phyloP scores from a whole-genome alignment of 2,888 invertebrate genomes.

The Erebia epiphron region DNA sequence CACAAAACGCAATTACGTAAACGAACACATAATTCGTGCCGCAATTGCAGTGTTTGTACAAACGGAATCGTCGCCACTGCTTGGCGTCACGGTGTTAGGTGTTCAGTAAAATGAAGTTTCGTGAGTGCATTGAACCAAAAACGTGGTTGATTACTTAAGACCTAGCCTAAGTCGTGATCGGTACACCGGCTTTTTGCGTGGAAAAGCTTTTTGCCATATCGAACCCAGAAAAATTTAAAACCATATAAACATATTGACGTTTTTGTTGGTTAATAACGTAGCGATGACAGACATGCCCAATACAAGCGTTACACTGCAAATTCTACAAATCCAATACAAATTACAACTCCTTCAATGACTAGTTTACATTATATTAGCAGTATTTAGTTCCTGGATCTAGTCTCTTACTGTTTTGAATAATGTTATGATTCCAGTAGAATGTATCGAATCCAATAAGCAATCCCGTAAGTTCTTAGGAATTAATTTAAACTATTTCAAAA shows the following conservation, averaged over 20 bases:
- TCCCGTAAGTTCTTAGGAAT: too few species aligned
- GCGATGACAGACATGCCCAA: constrained; percentile 22
- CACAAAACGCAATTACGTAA: constrained; percentile 21
- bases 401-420: neutral
- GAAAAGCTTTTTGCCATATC: constrained; percentile 58
- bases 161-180: constrained; percentile 67
- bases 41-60: constrained; percentile 60
- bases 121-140: constrained; percentile 80
- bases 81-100: constrained; percentile 65
- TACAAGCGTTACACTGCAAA: constrained; percentile 26
- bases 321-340: constrained; percentile 4
- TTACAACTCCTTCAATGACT: neutral
- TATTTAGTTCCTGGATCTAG: neutral
- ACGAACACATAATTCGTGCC: constrained; percentile 49
- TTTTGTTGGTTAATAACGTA: constrained; percentile 49
- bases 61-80: constrained; percentile 69
- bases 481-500: too few species aligned
- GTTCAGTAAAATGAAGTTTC: constrained; percentile 71
- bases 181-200: constrained; percentile 46
- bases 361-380: neutral
- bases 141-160: constrained; percentile 78
- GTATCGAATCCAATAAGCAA: too few species aligned
- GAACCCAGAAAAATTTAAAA: constrained; percentile 57
- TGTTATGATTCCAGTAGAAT: neutral
- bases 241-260: constrained; percentile 57